Base-by-base conservation (phyloP, 2,797 vertebrate genomes). In the Sitta carolinensis region DNA sequence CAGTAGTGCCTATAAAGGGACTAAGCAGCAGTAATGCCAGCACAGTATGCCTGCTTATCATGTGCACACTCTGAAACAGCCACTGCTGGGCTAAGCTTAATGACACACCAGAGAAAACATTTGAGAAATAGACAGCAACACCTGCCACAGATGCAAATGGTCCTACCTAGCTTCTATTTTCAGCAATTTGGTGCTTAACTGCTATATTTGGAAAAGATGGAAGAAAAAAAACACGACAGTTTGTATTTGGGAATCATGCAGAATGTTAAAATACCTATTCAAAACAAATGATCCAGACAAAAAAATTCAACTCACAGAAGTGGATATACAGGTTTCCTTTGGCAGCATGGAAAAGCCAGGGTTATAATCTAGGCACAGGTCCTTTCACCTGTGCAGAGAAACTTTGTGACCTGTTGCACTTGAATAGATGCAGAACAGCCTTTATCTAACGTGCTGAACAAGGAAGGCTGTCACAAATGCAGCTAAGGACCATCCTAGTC, bases 81-180 rank as follows among this genome's bases (percentile, higher is more conserved):
- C 32, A 25, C 16, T 75, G 27, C 30, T 16, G 16, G 19, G 18
- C 55, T 69, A 54, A 73, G n/a, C 15, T 63, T 55, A 43, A 42
- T 29, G 18, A 70, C 32, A 75, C 8, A 5, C 23, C 38, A 63
- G 38, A 68, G 58, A 75, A 94, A 72, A 15, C 27, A 68, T 58
- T 61, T 59, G 38, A 74, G 64, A 57, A 84, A 55, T 1, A 72
- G 82, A 50, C 62, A 78, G 76, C n/a, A 88, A 47, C 58, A 78
- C 38, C 79, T 88, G 51, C 8, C 58, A 55, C 4, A 11, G 47
- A 90, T 59, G 47, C 10, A 70, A 64, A 61, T 23, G 72, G 76
- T 55, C 38, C 75, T 63, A 74, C 45, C 45, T 52, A 86, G 52
- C 30, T 84, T 93, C 77, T 90, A 4, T 66, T 93, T 89, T 61